phyloP scores from a whole-genome alignment of 2,113 vertebrate genomes.

The Smithornis capensis region DNA sequence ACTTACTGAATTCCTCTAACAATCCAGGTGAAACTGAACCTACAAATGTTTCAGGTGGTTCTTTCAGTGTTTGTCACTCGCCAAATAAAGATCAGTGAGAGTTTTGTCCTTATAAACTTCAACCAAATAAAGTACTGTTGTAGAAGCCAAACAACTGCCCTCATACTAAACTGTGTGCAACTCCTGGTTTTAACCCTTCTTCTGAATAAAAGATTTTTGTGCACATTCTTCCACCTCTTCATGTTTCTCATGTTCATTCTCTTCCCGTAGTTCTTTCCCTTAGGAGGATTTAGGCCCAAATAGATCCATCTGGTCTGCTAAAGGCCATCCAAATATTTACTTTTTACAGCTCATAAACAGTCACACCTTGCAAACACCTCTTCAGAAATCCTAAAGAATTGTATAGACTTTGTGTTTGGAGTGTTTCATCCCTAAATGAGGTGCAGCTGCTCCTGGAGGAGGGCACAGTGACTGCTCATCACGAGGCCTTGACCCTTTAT shows the following conservation, averaged over 20 bases:
- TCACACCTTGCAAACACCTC: neutral
- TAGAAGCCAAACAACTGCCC: neutral
- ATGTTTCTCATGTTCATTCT: neutral
- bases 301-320: neutral
- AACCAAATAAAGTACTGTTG: neutral
- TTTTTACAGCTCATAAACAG: neutral
- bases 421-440: neutral
- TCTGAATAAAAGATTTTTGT: neutral
- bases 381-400: neutral
- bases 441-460: neutral
- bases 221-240: neutral
- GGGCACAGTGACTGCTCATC: neutral
- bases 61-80: neutral
- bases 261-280: neutral
- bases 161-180: neutral
- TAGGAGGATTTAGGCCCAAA: neutral
- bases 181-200: neutral
- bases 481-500: fast-evolving
- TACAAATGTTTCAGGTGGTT: neutral
- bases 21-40: fast-evolving
- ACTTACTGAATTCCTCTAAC: neutral
- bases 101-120: neutral
- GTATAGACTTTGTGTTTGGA: neutral
- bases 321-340: neutral
- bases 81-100: neutral